These are phyloP conservation scores for Ophthalmolycus amberensis DNA, from an alignment of 2,113 vertebrate species.

Conservation along the genomic window DNA sequence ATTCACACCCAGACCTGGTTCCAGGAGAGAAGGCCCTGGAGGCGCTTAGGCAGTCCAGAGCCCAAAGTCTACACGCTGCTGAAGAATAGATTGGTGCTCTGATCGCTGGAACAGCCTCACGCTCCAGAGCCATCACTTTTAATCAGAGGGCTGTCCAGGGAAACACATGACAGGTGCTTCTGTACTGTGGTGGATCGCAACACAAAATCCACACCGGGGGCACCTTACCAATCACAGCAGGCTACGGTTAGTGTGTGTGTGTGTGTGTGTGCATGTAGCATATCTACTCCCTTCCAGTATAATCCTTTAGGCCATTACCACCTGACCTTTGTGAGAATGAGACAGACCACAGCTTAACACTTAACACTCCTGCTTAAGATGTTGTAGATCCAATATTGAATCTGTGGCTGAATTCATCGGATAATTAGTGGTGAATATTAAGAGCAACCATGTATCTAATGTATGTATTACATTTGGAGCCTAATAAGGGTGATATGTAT, in stretches of 20 bases:
- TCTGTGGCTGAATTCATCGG: constrained; percentile 19
- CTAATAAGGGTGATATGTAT: background rate
- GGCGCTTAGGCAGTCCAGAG: constrained; percentile 62
- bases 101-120: constrained; percentile 75
- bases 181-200: constrained; percentile 71
- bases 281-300: constrained; percentile 59
- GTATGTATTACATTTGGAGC: background rate
- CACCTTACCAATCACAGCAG: constrained; percentile 63
- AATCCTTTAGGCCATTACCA: constrained; percentile 70
- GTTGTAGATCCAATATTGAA: constrained; percentile 38
- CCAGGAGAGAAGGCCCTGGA: constrained; percentile 72
- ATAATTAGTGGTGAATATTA: constrained; percentile 16
- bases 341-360: constrained; percentile 38
- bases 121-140: constrained; percentile 83
- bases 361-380: constrained; percentile 39
- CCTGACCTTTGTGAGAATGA: constrained; percentile 65
- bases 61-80: constrained; percentile 58
- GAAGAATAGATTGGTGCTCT: constrained; percentile 75
- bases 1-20: constrained; percentile 79
- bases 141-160: constrained; percentile 76
- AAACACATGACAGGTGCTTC: constrained; percentile 78
- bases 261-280: constrained; percentile 53
- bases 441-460: background rate
- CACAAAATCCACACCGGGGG: constrained; percentile 71
- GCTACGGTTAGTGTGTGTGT: constrained; percentile 42